These are phyloP conservation scores for Catharus minimus DNA, from an alignment of 2,113 vertebrate genomes.

Conservation along the genomic window DNA sequence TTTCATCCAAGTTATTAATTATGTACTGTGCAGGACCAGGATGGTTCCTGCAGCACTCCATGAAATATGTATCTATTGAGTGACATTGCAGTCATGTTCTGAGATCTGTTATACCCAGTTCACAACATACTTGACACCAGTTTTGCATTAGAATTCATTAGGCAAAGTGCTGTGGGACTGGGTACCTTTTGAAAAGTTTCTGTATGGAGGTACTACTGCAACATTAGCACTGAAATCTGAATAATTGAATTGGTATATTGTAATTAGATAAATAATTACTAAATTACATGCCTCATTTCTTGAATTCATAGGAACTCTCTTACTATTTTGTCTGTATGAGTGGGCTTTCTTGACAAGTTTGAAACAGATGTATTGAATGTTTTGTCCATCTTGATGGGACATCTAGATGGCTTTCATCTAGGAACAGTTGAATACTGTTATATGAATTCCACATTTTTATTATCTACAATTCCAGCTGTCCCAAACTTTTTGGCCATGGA, in stretches of 20 bases:
- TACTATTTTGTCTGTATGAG: neutral
- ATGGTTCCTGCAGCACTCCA: neutral
- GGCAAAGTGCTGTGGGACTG: neutral
- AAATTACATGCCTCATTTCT: neutral
- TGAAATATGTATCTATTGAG: neutral
- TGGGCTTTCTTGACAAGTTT: neutral
- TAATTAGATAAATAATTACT: neutral
- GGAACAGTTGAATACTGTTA: neutral
- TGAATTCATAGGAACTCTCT: neutral
- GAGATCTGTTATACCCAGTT: neutral
- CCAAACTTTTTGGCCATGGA: neutral
- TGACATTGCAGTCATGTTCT: neutral
- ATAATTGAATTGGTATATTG: neutral
- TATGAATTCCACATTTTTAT: neutral
- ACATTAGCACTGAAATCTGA: neutral
- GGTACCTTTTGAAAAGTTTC: neutral
- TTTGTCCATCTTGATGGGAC: neutral
- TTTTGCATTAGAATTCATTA: neutral
- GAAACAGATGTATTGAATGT: neutral
- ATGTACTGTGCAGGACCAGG: neutral
- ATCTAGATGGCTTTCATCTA: neutral
- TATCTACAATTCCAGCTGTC: neutral
- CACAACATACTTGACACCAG: neutral
- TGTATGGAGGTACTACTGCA: neutral
- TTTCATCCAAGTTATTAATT: neutral